Conservation (phyloP, 1,140 invertebrate species). For the Coenobita brevimanus region DNA sequence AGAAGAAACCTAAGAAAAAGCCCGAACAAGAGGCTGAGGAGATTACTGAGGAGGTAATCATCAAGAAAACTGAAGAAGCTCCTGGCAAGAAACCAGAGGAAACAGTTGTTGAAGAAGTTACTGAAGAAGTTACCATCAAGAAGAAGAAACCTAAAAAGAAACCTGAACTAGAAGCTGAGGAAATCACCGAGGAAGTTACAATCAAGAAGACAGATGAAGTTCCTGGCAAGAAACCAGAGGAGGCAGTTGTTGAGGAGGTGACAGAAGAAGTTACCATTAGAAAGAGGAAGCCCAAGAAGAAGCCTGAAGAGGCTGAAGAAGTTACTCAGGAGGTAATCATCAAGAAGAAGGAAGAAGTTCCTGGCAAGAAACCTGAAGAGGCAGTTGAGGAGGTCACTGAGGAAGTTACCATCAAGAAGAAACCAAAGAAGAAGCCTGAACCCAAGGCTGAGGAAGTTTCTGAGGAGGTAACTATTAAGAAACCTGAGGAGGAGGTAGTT, state of each 20-base stretch:
- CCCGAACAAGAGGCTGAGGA: background rate
- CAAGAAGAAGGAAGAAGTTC: slow-evolving; percentile 51
- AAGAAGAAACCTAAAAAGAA: too few relatives aligned
- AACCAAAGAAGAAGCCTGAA: slow-evolving; percentile 52
- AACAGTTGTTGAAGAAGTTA: slow-evolving; percentile 7
- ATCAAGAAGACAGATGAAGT: slow-evolving; percentile 71
- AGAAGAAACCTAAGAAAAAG: too few relatives aligned
- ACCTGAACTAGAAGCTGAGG: slow-evolving; percentile 46
- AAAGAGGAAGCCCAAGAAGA: slow-evolving; percentile 13
- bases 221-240: slow-evolving; percentile 43
- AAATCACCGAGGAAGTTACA: slow-evolving; percentile 71
- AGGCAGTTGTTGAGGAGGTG: slow-evolving; percentile 4
- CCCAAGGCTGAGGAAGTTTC: slow-evolving; percentile 46
- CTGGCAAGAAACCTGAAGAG: slow-evolving; percentile 40
- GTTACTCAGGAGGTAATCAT: slow-evolving; percentile 50
- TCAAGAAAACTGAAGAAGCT: slow-evolving; percentile 7
- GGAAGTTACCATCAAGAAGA: slow-evolving; percentile 35
- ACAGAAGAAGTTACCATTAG: slow-evolving; percentile 28
- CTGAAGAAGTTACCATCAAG: background rate
- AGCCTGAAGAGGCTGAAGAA: slow-evolving; percentile 56
- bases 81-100: background rate
- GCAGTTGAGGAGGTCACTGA: slow-evolving; percentile 58
- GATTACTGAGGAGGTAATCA: slow-evolving; percentile 29
- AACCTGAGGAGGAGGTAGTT: slow-evolving; percentile 10
- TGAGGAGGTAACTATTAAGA: slow-evolving; percentile 53